Base-by-base conservation (phyloP, 2,797 vertebrate species). In the Sebastes vulpes region DNA sequence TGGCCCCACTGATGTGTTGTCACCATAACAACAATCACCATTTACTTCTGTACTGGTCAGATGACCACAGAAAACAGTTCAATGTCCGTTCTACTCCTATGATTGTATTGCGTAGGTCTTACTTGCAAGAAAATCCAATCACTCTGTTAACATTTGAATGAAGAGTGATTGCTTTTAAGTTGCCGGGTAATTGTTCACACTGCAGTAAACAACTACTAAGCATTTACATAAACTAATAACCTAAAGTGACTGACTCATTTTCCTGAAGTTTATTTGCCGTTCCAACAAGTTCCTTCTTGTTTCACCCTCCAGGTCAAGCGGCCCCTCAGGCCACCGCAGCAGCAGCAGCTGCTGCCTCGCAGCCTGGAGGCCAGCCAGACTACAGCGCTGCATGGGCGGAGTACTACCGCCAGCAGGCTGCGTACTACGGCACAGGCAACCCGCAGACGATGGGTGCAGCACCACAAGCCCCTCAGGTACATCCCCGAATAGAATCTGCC, bases 311-410 rank as follows among this genome's bases (percentile, higher is more conserved):
- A 99, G 98, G 98, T 94, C 99, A 99, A 94, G 97, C 98, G 0
- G 98, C 99, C 76, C 98, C 98, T 86, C 99, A 99, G 93, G 96
- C 97, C 0, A 95, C 89, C 0, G 75, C 79, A 1, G 70, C 98
- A 46, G 95, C 97, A 0, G 87, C 97, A 0, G 70, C 91, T 0
- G 81, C 89, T 0, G 85, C 97, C 70, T 92, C 98, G 50, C 98
- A 98, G 11, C 97, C 98, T 0, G 97, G 97, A 11, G 98, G 97
- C 26, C 98, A 99, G 85, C 98, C 98, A 0, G 98, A 99, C 90
- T 99, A 99, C 93, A 99, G 98, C 14, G 98, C 98, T 0, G 98
- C 98, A 4, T 99, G 98, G 98, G 98, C 98, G 0, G 98, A 99
- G 85, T 99, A 99, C 94, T 99, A 99, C 92, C 93, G 98, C 81